Percentiles rank a stretch among this genome's conserved stretches.
phyloP scores from a whole-genome alignment of 2,113 vertebrate species.

The Triplophysa dalaica region DNA sequence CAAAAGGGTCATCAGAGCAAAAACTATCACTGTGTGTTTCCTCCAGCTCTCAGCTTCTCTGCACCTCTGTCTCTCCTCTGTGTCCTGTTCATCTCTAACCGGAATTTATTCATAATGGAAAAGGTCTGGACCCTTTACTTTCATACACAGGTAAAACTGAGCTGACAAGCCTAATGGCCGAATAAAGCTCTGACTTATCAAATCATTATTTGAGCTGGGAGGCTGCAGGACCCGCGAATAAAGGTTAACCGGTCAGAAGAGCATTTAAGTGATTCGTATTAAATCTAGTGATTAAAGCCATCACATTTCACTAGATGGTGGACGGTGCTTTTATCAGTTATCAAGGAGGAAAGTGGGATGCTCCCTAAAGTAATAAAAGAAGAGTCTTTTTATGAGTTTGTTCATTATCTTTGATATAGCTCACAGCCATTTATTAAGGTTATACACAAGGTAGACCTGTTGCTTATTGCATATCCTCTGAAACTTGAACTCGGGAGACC shows the following conservation, averaged over 20 bases:
- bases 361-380: background rate
- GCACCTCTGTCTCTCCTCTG: background rate
- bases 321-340: constrained; percentile 5
- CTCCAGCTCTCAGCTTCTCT: background rate
- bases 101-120: background rate
- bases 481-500: background rate
- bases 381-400: background rate
- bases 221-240: background rate
- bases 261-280: constrained; percentile 33
- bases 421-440: background rate
- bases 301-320: constrained; percentile 5
- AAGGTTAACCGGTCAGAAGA: constrained; percentile 16
- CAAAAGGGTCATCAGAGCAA: background rate
- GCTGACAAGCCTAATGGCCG: constrained; percentile 12
- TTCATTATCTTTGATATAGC: background rate
- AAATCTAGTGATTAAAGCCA: constrained; percentile 12
- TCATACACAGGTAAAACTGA: constrained; percentile 38
- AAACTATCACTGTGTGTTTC: background rate
- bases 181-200: constrained; percentile 20
- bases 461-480: background rate
- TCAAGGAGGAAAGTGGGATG: background rate
- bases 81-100: background rate
- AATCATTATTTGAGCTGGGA: constrained; percentile 8
- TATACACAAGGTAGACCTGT: background rate
- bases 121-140: constrained; percentile 25